phyloP scores from a whole-genome alignment of 2,888 invertebrate genomes.

The Lasioglossum figueresi region DNA sequence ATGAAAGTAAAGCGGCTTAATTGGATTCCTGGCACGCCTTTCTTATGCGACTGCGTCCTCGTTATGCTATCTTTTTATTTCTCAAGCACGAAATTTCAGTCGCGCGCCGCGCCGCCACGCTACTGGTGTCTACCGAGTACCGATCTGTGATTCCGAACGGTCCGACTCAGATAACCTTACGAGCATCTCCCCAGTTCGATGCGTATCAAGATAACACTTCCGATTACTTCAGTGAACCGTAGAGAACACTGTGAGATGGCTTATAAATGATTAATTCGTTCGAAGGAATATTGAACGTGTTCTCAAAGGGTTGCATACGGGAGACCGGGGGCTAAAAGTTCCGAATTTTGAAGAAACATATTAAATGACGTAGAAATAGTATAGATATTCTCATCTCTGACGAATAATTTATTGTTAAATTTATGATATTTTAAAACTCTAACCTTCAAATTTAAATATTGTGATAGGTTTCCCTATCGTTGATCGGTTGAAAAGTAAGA shows the following conservation, averaged over 20 bases:
- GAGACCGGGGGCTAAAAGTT: no score
- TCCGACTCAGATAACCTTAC: background rate
- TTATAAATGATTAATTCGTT: background rate
- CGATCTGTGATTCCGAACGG: background rate
- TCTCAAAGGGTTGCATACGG: background rate
- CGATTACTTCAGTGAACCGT: background rate
- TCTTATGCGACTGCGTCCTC: constrained; percentile 18
- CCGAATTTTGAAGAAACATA: no score
- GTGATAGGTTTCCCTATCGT: background rate
- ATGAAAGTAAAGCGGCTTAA: constrained; percentile 55
- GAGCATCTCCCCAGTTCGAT: background rate
- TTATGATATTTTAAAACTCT: no score
- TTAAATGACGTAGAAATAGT: no score
- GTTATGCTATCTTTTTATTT: constrained; percentile 19
- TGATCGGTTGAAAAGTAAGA: background rate
- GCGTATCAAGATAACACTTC: background rate
- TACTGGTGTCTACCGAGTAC: constrained; percentile 2
- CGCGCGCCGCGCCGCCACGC: constrained; percentile 2
- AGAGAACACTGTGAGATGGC: background rate
- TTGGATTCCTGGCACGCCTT: constrained; percentile 48
- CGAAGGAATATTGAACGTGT: no score
- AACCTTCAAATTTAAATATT: no score
- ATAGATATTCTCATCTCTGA: no score
- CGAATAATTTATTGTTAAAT: no score
- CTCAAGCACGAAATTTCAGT: constrained; percentile 20